Conservation (phyloP, 2,113 vertebrate genomes). For the Pycnonotus jocosus region DNA sequence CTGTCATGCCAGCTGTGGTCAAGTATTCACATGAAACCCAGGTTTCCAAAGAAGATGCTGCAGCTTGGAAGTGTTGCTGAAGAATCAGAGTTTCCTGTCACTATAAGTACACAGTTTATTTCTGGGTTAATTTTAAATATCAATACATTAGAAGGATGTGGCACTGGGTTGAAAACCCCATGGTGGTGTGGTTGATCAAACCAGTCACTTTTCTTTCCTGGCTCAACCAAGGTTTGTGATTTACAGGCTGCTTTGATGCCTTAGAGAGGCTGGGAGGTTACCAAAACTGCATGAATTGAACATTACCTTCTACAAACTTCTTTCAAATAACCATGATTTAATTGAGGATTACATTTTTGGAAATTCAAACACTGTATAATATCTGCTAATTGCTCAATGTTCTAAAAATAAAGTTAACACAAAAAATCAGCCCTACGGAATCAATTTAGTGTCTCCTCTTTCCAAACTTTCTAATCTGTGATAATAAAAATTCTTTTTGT, state of each 20-base stretch:
- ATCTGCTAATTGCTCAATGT: not conserved
- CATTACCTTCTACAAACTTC: not conserved
- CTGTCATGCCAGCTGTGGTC: not conserved
- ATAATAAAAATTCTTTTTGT: not conserved
- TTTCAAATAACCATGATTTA: not conserved
- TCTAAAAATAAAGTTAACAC: not conserved
- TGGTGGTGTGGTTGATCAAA: not conserved
- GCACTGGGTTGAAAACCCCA: not conserved
- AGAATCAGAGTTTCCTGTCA: not conserved
- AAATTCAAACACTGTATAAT: not conserved
- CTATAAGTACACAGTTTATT: not conserved
- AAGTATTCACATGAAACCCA: not conserved
- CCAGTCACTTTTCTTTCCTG: not conserved
- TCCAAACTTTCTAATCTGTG: not conserved
- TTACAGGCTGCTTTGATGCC: not conserved
- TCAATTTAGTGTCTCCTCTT: not conserved
- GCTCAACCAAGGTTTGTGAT: not conserved
- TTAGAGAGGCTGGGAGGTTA: not conserved
- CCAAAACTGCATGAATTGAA: not conserved
- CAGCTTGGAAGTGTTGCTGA: not conserved
- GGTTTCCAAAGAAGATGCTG: slow-evolving; percentile 4
- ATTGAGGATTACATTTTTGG: not conserved
- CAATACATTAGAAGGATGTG: not conserved
- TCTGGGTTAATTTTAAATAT: slow-evolving; percentile 15
- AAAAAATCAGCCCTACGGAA: not conserved